Evolutionary conservation across 1,140 invertebrate genomes (phyloP), one percentile per base, ranked within the genome.

Genomic region (Meteorus sp.): DNA sequence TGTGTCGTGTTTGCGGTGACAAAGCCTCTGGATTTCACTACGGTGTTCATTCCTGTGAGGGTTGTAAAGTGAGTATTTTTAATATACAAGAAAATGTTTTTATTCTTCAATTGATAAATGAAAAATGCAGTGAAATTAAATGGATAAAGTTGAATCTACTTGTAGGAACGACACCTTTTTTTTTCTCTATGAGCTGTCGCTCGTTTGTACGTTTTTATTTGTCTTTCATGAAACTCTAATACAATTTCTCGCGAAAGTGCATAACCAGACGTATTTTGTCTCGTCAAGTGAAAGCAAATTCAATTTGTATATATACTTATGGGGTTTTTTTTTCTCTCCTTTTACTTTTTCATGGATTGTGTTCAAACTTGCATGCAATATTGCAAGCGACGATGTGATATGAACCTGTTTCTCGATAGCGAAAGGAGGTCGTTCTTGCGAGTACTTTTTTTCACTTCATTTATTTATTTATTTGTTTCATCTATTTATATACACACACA

Each of bases 11-110:
- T n/a, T 99, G 97, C 80, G 97, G 96, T 23, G 97, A 99, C 82
- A 98, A 98, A 77, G 96, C 97, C 43, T 97, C 94, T 50, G 97
- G 97, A 22, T 99, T 99, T 80, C 97, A 99, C 80, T 99, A 99
- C 86, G 97, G 97, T 25, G 97, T 99, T 60, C 97, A 98, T 70
- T 97, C 95, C 54, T 99, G 97, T 81, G 97, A 99, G 84, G 97
- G 97, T 71, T 99, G 97, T 84, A 99, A 99, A 89, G 97, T 99
- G 85, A 89, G 88, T 17, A 37, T 44, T 45, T 27, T 19, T 20
- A 41, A 22, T 31, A 6, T 39, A 29, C 17, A 19, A 25, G 13
- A 11, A 45, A n/a, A 17, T 31, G 5, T 29, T 8, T 48, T 25
- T 1, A 31, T 7, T 39, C 13, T 17, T 13, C 0, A 17, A 31